Conservation (phyloP, 2,888 invertebrate species). For the Pristionchus mayeri region DNA sequence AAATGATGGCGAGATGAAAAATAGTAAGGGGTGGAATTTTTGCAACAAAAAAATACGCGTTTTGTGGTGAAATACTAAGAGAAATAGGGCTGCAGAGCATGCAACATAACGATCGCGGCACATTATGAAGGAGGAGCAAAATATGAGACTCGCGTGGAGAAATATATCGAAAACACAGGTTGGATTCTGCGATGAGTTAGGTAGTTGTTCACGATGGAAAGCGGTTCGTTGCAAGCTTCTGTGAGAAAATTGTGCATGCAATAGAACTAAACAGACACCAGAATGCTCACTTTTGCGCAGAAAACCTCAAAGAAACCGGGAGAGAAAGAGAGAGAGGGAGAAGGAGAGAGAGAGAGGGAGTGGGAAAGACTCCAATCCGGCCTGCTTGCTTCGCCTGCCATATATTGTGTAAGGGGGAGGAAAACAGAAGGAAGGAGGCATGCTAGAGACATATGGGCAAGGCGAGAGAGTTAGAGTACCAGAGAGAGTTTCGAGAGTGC, state of each 20-base stretch:
- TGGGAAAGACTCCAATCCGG: background rate
- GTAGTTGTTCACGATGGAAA: background rate
- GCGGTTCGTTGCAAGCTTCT: background rate
- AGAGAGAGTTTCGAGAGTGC: constrained; percentile 53
- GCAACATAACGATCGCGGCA: too few relatives aligned
- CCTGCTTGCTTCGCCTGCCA: background rate
- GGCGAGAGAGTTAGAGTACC: constrained; percentile 6
- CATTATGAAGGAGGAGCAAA: too few relatives aligned
- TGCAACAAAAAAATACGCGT: background rate
- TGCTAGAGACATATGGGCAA: background rate
- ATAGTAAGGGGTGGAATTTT: background rate
- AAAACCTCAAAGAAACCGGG: background rate
- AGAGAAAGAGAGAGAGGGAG: background rate
- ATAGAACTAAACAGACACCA: too few relatives aligned
- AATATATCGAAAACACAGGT: too few relatives aligned
- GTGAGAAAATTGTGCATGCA: background rate
- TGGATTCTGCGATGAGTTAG: background rate
- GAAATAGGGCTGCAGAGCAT: too few relatives aligned
- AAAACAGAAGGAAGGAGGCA: background rate
- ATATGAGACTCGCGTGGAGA: too few relatives aligned
- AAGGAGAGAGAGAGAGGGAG: too few relatives aligned
- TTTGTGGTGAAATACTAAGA: too few relatives aligned
- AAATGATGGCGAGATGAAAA: background rate
- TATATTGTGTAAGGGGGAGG: background rate
- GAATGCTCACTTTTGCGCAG: too few relatives aligned